These are phyloP conservation scores for Cyphomyrus plagiostoma DNA, from an alignment of 2,113 vertebrate genomes.

Conservation along the genomic window DNA sequence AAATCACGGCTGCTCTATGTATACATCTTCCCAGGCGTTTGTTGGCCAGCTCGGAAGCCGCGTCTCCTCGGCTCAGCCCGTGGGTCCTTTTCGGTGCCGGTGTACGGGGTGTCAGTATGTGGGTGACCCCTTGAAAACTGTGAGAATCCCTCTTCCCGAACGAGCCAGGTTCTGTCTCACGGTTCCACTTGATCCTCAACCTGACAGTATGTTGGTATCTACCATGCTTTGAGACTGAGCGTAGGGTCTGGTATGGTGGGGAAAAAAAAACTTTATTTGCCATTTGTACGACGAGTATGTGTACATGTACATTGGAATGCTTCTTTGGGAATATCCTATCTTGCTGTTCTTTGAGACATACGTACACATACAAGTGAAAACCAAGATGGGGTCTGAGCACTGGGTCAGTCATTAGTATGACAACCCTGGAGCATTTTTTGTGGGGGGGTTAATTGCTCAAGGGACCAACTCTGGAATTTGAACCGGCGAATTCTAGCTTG, in stretches of 20 bases:
- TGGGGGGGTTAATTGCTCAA: background rate
- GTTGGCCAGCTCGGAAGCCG: background rate
- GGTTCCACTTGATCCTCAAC: background rate
- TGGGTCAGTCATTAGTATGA: background rate
- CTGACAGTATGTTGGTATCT: constrained; percentile 44
- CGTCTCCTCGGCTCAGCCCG: constrained; percentile 41
- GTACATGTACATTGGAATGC: background rate
- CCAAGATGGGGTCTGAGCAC: background rate
- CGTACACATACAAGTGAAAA: background rate
- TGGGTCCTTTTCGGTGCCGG: constrained; percentile 38
- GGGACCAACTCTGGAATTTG: background rate
- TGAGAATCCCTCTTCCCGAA: background rate
- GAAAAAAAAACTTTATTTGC: background rate
- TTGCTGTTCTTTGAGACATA: background rate
- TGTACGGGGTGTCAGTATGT: constrained; percentile 32
- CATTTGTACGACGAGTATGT: background rate
- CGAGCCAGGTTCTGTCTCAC: background rate
- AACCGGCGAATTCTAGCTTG: background rate
- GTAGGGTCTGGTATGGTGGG: constrained; percentile 19
- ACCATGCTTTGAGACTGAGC: background rate
- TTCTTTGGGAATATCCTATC: background rate
- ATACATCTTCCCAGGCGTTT: constrained; percentile 37
- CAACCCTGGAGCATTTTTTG: background rate
- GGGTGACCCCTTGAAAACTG: constrained; percentile 7
- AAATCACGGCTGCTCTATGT: constrained; percentile 39